Base-by-base conservation (phyloP, 2,797 vertebrate species). In the Spinus pinus region DNA sequence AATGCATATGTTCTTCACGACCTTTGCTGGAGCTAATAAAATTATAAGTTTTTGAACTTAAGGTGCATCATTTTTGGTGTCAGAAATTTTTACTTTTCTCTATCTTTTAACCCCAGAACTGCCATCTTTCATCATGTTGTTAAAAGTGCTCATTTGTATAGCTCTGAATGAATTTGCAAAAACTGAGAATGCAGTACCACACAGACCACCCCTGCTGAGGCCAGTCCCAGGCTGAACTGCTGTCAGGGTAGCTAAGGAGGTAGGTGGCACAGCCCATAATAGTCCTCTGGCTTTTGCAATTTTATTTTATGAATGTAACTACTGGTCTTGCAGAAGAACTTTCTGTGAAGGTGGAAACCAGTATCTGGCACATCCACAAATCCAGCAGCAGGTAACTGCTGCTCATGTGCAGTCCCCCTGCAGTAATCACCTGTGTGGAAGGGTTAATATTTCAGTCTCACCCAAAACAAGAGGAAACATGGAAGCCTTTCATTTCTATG, bases 401-500 rank as follows among this genome's bases (percentile, higher is more conserved):
- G 62, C 49, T 65, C 4, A 3, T 10, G 33, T 69, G 53, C 57
- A 47, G 50, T 27, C 5, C 18, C 47, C 28, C 53, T 69, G 61
- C 46, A 42, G 21, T 10, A 11, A 24, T 30, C 50, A 17, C 2
- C 0, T 5, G 5, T 27, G 13, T 12, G 47, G 24, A 67, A 47
- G 3, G 42, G 58, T 30, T 66, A 6, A 0, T 62, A 4, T 78
- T 77, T 46, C 44, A 60, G 5, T 65, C 27, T 75, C n/a, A 3
- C 23, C 16, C 2, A 4, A 42, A 90, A 37, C 1, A 3, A 57
- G 35, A 41, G 57, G 51, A 75, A 81, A 30, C 1, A 0, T 10
- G 49, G 39, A 70, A 25, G 22, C 44, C 30, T 54, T 61, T 62
- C 20, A 13, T 81, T 92, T 44, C 60, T 42, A 0, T 3, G 1